Percentiles rank a stretch among this genome's conserved stretches.
Conservation (phyloP, 2,797 vertebrate genomes). For the Synaphobranchus kaupii region DNA sequence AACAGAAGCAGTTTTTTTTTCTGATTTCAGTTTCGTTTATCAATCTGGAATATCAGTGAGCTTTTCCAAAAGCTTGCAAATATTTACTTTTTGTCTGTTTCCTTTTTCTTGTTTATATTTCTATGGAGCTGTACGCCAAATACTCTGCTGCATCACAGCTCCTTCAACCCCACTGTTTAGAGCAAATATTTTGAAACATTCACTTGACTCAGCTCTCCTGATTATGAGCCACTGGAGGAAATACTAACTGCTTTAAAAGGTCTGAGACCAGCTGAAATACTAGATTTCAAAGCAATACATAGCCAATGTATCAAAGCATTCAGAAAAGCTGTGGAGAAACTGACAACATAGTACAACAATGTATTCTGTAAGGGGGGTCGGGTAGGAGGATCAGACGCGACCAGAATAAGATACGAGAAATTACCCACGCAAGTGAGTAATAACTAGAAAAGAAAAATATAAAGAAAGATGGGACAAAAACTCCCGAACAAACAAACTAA, state of each 20-base stretch:
- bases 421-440: too few species aligned
- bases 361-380: too few species aligned
- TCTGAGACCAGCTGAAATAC: not conserved
- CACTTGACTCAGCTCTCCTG: not conserved
- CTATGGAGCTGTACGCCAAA: not conserved
- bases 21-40: not conserved
- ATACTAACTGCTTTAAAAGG: not conserved
- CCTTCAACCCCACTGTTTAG: not conserved
- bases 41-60: not conserved
- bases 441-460: too few species aligned
- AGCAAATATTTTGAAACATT: constrained; percentile 8
- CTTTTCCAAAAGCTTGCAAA: not conserved
- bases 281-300: not conserved
- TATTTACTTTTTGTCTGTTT: not conserved
- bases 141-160: not conserved
- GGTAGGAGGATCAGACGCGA: too few species aligned
- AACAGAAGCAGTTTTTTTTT: not conserved
- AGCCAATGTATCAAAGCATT: not conserved
- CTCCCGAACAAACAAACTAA: too few species aligned
- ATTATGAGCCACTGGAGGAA: not conserved
- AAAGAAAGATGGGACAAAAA: too few species aligned
- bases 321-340: not conserved
- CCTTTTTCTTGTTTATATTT: constrained; percentile 14
- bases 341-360: not conserved
- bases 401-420: too few species aligned